These are phyloP conservation scores for Philonicus albiceps DNA, from an alignment of 2,888 invertebrate species.

Conservation along the genomic window DNA sequence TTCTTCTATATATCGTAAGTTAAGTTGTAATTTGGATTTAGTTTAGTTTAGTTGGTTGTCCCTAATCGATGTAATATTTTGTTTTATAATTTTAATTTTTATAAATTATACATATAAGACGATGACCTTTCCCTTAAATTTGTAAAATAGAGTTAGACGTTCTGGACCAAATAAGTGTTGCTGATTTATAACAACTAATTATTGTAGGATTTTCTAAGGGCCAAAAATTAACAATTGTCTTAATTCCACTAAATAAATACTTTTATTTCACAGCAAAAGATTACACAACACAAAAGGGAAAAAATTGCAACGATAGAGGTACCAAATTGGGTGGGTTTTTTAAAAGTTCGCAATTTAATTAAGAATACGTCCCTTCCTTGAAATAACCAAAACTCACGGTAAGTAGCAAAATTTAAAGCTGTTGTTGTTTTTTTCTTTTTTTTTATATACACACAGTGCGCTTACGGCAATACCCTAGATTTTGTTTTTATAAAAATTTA, in stretches of 20 bases:
- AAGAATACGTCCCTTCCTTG: background rate
- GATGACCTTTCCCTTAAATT: background rate
- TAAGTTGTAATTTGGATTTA: no score
- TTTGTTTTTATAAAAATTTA: background rate
- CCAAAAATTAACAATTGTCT: background rate
- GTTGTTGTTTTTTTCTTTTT: background rate
- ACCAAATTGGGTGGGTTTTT: background rate
- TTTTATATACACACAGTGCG: background rate
- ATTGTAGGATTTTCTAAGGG: background rate
- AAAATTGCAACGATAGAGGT: background rate
- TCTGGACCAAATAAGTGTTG: background rate
- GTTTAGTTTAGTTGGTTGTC: background rate
- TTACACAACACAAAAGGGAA: background rate
- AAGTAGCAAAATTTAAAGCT: background rate
- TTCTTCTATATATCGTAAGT: background rate
- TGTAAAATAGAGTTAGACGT: background rate
- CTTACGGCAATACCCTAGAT: background rate
- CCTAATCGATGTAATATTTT: background rate
- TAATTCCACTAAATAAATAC: background rate
- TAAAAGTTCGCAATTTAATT: background rate
- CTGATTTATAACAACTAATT: background rate
- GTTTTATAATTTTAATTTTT: background rate
- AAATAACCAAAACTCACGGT: slow-evolving; percentile 23
- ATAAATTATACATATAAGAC: background rate
- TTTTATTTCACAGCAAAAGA: background rate